Evolutionary conservation across 2,797 vertebrate genomes (phyloP).

Genomic region (Danio choprae): DNA sequence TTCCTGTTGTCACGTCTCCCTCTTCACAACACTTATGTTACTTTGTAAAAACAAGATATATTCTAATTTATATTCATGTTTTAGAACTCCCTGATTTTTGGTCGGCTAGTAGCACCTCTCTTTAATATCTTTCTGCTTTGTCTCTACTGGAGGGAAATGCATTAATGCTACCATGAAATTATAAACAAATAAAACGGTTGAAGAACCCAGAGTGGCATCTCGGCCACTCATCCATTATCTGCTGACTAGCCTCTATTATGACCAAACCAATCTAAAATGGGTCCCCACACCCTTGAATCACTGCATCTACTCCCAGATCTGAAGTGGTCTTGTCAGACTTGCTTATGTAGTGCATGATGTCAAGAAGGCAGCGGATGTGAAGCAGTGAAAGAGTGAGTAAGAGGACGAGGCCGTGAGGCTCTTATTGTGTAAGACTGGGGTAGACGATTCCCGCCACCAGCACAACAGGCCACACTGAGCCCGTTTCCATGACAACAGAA

Average conservation of each 20-base stretch:
- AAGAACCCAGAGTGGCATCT: too few species aligned
- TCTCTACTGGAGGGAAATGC: too few species aligned
- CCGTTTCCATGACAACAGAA: slow-evolving; percentile 88
- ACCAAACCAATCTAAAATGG: not conserved
- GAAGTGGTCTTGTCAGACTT: not conserved
- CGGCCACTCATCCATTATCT: not conserved
- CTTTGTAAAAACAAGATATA: too few species aligned
- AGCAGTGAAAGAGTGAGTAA: not conserved
- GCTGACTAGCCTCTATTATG: not conserved
- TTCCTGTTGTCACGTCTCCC: too few species aligned
- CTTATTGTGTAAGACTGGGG: slow-evolving; percentile 38
- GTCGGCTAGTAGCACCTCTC: too few species aligned
- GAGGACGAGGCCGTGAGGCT: slow-evolving; percentile 25
- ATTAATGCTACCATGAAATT: too few species aligned
- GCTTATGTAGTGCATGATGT: not conserved
- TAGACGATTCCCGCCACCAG: slow-evolving; percentile 61
- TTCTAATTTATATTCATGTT: too few species aligned
- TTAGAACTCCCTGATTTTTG: too few species aligned
- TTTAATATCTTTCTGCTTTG: too few species aligned
- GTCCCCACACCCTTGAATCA: not conserved
- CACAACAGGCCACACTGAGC: slow-evolving; percentile 81
- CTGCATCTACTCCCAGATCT: not conserved
- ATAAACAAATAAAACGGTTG: too few species aligned
- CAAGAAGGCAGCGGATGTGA: not conserved
- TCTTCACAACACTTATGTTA: too few species aligned